Base-by-base conservation (phyloP, 1,140 invertebrate species). In the Heterodera carotae region DNA sequence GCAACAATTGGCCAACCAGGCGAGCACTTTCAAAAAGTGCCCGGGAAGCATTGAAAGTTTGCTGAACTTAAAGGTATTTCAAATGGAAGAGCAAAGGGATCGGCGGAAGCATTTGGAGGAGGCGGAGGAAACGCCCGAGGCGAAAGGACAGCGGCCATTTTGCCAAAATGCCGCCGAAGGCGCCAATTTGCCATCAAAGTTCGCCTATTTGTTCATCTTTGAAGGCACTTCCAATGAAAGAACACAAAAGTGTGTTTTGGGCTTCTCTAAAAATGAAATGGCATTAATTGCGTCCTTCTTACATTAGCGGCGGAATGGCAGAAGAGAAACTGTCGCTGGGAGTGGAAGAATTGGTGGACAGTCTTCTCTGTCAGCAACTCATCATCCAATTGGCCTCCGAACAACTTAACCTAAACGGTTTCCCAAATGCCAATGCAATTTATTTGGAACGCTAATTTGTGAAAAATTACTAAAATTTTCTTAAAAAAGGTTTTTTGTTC, bases 171-270 rank as follows among this genome's bases (percentile, higher is more conserved):
- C n/a, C 62, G 33, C 27, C 62, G 62, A 33, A 29, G 27, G 72
- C 36, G 43, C 72, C 12, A 31, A 74, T 31, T 62, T 74, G 27
- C 72, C 72, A 34, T 59, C 56, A 74, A 74, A 74, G 15, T 74
- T 74, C 25, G 72, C 72, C 7, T 74, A 74, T 74, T 34, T 74
- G 36, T 74, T 74, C 64, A 62, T 74, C 39, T 64, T 74, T 34
- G 72, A 74, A 62, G 34, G 36, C 31, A n/a, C 36, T 27, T 34
- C 59, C 64, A 56, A 18, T 8, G 56, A 12, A 66, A 34, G 12
- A 15, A 27, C 25, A 66, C 8, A 66, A 66, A 66, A n/a, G 62
- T n/a, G n/a, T n/a, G n/a, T 66, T 34, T 66, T 12, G 12, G 12
- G 27, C 2, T 34, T 25, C 60, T 7, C 22, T 22, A 8, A 18